Conservation (phyloP, 2,797 vertebrate species). For the Galago senegalensis region DNA sequence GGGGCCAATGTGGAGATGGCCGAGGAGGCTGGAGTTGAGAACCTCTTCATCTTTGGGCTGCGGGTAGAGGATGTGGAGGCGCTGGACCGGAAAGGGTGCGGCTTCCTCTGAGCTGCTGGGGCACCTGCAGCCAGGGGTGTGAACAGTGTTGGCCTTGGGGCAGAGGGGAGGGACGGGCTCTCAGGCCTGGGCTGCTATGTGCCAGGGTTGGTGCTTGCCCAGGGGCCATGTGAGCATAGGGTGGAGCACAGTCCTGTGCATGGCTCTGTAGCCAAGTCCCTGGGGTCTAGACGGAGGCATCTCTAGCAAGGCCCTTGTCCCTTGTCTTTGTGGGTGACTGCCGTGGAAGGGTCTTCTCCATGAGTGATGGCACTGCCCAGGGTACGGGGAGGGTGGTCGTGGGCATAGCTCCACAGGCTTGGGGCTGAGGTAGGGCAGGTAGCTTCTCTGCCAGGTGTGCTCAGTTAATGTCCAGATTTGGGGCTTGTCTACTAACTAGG, state of each 20-base stretch:
- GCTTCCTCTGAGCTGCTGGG: not conserved
- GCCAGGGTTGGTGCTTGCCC: rapidly evolving
- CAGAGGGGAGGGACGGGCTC: not conserved
- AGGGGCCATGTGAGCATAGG: not conserved
- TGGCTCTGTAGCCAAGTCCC: not conserved
- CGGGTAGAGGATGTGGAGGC: slow-evolving; percentile 93
- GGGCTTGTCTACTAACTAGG: not conserved
- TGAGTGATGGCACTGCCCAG: not conserved
- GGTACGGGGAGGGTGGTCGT: not conserved
- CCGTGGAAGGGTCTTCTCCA: not conserved
- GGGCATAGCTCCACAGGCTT: not conserved
- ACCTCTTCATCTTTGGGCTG: slow-evolving; percentile 95
- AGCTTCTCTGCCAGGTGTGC: not conserved
- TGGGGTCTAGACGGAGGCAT: not conserved
- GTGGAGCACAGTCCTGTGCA: not conserved
- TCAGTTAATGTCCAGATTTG: not conserved
- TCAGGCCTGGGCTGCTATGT: not conserved
- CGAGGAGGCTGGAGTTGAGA: slow-evolving; percentile 93
- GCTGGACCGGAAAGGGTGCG: slow-evolving; percentile 92
- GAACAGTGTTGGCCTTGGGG: not conserved
- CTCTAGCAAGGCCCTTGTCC: not conserved
- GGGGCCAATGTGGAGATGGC: slow-evolving; percentile 95
- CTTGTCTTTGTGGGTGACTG: not conserved
- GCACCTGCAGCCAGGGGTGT: not conserved
- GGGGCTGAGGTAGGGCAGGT: no score